Percentiles rank a stretch among this genome's conserved stretches.
phyloP scores from a whole-genome alignment of 2,797 vertebrate genomes.

The Pangasius mekongensis region DNA sequence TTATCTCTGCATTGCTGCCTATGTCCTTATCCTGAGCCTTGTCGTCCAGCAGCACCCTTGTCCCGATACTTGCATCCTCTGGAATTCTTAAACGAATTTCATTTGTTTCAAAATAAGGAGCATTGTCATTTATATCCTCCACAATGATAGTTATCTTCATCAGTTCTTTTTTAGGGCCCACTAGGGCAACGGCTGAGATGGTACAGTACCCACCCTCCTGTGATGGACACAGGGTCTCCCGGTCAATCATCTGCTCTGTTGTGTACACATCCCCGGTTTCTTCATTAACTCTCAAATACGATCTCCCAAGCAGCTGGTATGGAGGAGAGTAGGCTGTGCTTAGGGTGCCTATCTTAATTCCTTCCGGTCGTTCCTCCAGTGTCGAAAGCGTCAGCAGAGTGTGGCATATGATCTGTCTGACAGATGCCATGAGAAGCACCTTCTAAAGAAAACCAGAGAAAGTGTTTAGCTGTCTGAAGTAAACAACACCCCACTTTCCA shows the following conservation, averaged over 20 bases:
- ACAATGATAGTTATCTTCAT: conserved; percentile 73
- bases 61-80: conserved; percentile 72
- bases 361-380: conserved; percentile 71
- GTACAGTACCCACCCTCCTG: conserved; percentile 68
- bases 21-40: conserved; percentile 72
- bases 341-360: conserved; percentile 70
- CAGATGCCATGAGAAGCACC: conserved; percentile 68
- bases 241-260: conserved; percentile 70
- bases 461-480: conserved; percentile 6
- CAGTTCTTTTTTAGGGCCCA: conserved; percentile 68
- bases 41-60: conserved; percentile 71
- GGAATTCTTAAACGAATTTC: conserved; percentile 71
- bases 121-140: conserved; percentile 81
- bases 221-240: conserved; percentile 73
- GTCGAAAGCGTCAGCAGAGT: conserved; percentile 66
- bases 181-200: conserved; percentile 69
- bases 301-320: conserved; percentile 70
- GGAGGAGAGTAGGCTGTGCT: conserved; percentile 66
- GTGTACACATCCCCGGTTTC: conserved; percentile 74
- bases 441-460: conserved; percentile 66
- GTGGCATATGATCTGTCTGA: conserved; percentile 65
- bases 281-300: conserved; percentile 69
- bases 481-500: conserved; percentile 43
- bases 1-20: conserved; percentile 68
- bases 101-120: conserved; percentile 73